These are phyloP conservation scores for Acheta domesticus DNA, from an alignment of 2,888 invertebrate species.

Conservation along the genomic window DNA sequence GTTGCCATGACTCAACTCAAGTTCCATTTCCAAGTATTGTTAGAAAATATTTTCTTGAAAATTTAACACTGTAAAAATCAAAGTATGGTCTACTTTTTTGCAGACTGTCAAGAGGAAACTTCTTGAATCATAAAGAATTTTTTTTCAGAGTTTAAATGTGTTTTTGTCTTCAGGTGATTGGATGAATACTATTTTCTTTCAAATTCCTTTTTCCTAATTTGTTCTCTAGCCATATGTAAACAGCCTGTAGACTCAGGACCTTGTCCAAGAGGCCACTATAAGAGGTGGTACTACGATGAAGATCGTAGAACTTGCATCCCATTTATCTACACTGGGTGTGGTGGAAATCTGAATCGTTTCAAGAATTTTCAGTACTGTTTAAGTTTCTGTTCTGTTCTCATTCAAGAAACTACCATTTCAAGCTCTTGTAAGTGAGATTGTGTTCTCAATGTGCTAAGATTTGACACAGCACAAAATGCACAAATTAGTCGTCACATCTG, in stretches of 20 bases:
- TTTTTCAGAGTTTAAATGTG: too few species aligned
- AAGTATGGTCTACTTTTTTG: too few species aligned
- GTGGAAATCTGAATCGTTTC: constrained; percentile 84
- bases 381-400: constrained; percentile 52
- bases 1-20: too few species aligned
- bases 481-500: too few species aligned
- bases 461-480: too few species aligned
- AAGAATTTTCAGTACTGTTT: constrained; percentile 67
- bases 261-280: constrained; percentile 53
- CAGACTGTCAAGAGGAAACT: not conserved
- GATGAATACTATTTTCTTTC: not conserved
- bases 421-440: not conserved
- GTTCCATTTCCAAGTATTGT: not conserved
- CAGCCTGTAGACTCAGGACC: constrained; percentile 61
- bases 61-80: not conserved
- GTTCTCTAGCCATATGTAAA: constrained; percentile 57
- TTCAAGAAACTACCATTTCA: constrained; percentile 19
- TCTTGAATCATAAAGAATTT: not conserved
- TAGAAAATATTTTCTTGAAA: constrained; percentile 11
- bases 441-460: too few species aligned
- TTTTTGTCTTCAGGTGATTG: too few species aligned
- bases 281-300: constrained; percentile 72
- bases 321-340: constrained; percentile 84
- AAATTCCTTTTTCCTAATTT: not conserved
- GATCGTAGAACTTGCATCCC: constrained; percentile 65